Evolutionary conservation across 2,113 vertebrate genomes (phyloP).

Genomic region (Phodopus roborovskii): DNA sequence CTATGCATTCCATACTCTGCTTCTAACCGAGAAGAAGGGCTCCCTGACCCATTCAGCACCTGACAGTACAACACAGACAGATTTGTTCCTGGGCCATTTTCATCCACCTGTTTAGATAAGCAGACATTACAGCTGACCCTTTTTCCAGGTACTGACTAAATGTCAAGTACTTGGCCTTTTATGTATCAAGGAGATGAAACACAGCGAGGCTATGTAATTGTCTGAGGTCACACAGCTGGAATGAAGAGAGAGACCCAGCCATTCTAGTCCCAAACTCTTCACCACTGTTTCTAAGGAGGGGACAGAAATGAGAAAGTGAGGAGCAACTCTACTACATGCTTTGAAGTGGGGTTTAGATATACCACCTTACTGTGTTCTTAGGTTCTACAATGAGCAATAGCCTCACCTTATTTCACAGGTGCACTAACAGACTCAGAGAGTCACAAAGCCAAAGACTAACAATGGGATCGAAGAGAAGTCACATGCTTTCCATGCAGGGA

Average conservation of each 20-base stretch:
- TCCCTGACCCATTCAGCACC: not conserved
- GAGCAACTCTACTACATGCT: not conserved
- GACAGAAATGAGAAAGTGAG: not conserved
- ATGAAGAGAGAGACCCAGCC: not conserved
- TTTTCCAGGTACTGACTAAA: not conserved
- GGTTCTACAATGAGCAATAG: not conserved
- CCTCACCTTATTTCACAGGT: not conserved
- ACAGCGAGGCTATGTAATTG: not conserved
- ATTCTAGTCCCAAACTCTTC: not conserved
- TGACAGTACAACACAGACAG: not conserved
- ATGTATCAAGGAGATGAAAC: not conserved
- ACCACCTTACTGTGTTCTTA: not conserved
- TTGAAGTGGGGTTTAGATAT: not conserved
- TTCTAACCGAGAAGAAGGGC: not conserved
- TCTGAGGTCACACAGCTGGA: not conserved
- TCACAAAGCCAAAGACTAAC: not conserved
- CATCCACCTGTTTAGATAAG: not conserved
- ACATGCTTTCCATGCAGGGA: not conserved
- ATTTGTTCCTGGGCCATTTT: not conserved
- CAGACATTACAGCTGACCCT: not conserved
- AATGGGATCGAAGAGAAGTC: not conserved
- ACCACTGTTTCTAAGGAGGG: not conserved
- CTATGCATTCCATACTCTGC: not conserved
- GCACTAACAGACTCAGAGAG: slow-evolving; percentile 3
- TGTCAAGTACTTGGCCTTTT: slow-evolving; percentile 57